Conservation (phyloP, 2,113 vertebrate species). For the Jacana jacana region DNA sequence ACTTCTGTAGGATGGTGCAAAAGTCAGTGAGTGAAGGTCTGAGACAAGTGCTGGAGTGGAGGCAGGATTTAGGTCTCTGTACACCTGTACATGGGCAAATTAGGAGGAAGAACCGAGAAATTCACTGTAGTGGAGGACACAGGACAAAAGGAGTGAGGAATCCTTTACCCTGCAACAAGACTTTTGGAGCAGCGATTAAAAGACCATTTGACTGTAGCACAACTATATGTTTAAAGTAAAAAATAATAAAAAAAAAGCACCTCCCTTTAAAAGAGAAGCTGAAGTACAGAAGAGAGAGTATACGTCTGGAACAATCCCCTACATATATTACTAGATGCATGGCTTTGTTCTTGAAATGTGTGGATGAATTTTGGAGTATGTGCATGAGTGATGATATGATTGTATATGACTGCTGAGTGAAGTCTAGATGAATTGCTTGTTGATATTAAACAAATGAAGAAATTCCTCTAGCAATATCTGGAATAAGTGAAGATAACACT, state of each 20-base stretch:
- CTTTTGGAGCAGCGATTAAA: neutral
- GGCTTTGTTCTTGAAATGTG: neutral
- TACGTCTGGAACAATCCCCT: neutral
- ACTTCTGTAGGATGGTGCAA: neutral
- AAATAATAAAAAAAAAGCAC: neutral
- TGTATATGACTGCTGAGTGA: slow-evolving; percentile 10
- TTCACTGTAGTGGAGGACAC: neutral
- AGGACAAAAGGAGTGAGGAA: neutral
- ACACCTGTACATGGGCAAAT: neutral
- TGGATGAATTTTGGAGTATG: neutral
- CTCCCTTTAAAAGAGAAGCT: neutral
- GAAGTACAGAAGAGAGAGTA: neutral
- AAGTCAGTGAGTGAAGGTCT: neutral
- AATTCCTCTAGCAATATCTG: slow-evolving; percentile 28
- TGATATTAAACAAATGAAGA: slow-evolving; percentile 57
- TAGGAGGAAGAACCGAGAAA: neutral
- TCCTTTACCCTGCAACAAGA: neutral
- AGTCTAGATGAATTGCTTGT: slow-evolving; percentile 32
- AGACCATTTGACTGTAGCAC: neutral
- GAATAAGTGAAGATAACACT: neutral
- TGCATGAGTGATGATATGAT: slow-evolving; percentile 1
- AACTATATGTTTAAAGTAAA: neutral
- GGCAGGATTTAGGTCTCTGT: neutral
- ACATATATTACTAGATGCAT: neutral
- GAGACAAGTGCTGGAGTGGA: neutral